phyloP scores from a whole-genome alignment of 2,888 invertebrate species.

The Lapara coniferarum region DNA sequence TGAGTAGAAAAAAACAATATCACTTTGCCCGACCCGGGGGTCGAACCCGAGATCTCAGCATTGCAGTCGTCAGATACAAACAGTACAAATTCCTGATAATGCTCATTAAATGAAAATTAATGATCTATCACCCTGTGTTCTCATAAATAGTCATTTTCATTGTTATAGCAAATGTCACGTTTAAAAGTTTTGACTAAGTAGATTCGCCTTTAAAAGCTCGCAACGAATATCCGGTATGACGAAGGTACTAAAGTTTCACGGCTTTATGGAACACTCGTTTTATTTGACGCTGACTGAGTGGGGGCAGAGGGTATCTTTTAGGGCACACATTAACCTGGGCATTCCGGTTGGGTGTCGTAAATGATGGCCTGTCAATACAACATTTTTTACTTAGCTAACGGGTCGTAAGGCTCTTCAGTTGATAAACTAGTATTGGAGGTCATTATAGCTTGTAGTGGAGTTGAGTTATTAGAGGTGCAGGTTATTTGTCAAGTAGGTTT shows the following conservation, averaged over 20 bases:
- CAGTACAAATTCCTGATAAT: too few relatives aligned
- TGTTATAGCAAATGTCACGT: background rate
- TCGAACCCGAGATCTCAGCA: too few relatives aligned
- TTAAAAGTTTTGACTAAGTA: background rate
- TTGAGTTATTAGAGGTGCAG: too few relatives aligned
- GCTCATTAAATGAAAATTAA: too few relatives aligned
- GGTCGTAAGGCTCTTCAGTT: background rate
- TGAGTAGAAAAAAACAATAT: too few relatives aligned
- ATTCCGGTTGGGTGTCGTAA: conserved; percentile 12
- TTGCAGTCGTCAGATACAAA: too few relatives aligned
- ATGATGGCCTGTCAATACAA: conserved; percentile 1
- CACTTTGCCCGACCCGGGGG: too few relatives aligned
- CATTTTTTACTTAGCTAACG: conserved; percentile 13
- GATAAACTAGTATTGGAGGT: background rate
- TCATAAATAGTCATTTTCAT: too few relatives aligned
- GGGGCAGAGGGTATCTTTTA: conserved; percentile 8
- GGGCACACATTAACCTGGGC: conserved; percentile 15
- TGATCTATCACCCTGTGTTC: too few relatives aligned
- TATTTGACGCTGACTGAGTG: conserved; percentile 22
- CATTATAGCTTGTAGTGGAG: background rate
- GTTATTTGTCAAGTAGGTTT: too few relatives aligned
- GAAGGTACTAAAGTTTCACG: conserved; percentile 11
- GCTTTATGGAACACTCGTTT: background rate
- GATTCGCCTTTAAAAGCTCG: background rate
- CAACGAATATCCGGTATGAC: background rate